These are phyloP conservation scores for Ivindomyrus marchei DNA, from an alignment of 2,113 vertebrate genomes.

Conservation along the genomic window DNA sequence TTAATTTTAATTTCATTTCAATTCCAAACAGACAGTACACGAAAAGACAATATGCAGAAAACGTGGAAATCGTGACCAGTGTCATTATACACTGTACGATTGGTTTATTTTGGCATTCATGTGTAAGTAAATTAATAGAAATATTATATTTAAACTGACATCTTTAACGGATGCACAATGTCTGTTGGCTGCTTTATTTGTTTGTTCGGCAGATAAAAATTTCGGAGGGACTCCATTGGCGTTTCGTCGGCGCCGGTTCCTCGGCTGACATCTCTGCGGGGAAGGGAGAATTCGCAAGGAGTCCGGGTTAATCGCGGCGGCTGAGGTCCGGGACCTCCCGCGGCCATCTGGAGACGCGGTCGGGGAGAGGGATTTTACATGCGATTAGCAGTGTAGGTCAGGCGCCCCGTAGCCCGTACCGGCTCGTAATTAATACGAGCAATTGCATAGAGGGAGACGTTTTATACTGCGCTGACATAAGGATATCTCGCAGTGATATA, in stretches of 20 bases:
- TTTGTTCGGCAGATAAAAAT: neutral
- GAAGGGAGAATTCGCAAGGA: neutral
- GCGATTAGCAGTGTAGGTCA: neutral
- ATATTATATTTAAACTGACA: neutral
- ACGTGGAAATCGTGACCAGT: neutral
- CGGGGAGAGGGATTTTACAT: constrained; percentile 1
- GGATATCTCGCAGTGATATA: neutral
- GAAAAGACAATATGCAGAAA: neutral
- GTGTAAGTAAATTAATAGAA: neutral
- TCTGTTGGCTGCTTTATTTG: neutral
- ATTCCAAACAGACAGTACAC: neutral
- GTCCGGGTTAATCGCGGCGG: neutral
- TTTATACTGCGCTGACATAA: neutral
- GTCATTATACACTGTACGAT: neutral
- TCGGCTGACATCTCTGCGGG: neutral
- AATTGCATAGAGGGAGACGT: neutral
- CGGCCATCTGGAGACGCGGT: neutral
- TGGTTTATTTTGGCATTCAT: neutral
- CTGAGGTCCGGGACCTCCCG: neutral
- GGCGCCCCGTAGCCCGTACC: neutral
- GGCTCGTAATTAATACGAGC: neutral
- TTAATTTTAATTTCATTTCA: neutral
- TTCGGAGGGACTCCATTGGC: neutral
- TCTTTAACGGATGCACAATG: neutral
- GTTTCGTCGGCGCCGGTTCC: neutral